Conservation (phyloP, 2,888 invertebrate species). For the Trachelus troglodyta region DNA sequence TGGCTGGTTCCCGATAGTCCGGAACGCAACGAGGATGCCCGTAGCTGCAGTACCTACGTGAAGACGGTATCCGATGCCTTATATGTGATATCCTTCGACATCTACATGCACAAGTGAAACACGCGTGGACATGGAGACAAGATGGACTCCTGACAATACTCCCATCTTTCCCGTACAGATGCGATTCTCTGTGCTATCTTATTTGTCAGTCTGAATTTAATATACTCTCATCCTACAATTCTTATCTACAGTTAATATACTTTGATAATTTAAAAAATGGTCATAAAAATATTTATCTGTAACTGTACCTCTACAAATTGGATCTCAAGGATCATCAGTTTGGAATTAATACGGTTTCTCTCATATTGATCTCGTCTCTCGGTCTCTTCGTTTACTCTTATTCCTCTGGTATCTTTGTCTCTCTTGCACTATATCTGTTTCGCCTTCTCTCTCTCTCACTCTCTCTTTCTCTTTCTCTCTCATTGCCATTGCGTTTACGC, state of each 20-base stretch:
- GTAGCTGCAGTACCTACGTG: neutral
- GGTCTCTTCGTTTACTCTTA: neutral
- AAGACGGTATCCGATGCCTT: conserved; percentile 6
- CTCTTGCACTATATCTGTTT: conserved; percentile 15
- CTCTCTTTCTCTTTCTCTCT: neutral
- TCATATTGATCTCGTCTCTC: neutral
- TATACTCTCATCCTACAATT: neutral
- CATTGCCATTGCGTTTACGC: neutral
- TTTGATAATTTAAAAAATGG: neutral
- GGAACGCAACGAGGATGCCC: neutral
- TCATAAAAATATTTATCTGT: neutral
- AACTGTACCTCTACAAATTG: neutral
- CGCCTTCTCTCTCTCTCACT: neutral
- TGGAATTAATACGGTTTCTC: neutral
- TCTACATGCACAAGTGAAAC: neutral
- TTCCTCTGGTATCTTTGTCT: neutral
- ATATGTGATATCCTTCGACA: neutral
- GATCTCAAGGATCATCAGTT: neutral
- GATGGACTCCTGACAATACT: neutral
- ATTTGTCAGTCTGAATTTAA: neutral
- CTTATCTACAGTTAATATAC: neutral
- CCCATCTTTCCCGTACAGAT: neutral
- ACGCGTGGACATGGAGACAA: neutral
- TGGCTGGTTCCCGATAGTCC: conserved; percentile 4
- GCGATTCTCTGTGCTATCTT: neutral